Conservation (phyloP, 2,113 vertebrate species). For the Pica pica region DNA sequence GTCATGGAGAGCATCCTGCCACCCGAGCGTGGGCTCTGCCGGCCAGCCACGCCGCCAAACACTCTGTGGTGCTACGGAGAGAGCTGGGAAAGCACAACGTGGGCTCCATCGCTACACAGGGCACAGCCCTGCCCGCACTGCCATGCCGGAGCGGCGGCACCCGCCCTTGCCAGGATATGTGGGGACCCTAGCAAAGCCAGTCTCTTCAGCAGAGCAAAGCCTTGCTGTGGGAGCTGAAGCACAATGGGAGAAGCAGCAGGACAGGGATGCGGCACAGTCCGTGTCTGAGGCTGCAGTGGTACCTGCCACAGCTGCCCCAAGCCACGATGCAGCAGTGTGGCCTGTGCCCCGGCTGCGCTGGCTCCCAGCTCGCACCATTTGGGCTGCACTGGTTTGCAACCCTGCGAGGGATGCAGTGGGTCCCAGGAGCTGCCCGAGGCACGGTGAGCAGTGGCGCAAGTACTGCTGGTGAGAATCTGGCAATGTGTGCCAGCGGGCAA, state of each 20-base stretch:
- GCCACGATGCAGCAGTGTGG: background rate
- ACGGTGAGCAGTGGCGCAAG: rapidly evolving
- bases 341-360: rapidly evolving
- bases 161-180: background rate
- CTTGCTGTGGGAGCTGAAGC: background rate
- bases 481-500: rapidly evolving
- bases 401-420: rapidly evolving
- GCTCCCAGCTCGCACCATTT: background rate
- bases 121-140: rapidly evolving
- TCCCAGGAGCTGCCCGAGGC: rapidly evolving
- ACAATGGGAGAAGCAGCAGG: background rate
- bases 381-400: background rate
- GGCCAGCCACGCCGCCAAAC: constrained; percentile 58
- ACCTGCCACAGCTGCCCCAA: background rate
- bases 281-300: background rate
- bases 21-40: constrained; percentile 73
- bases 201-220: background rate
- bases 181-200: background rate
- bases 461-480: background rate
- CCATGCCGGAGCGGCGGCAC: rapidly evolving
- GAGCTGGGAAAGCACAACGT: background rate
- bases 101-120: background rate
- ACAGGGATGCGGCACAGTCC: rapidly evolving
- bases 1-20: constrained; percentile 95
- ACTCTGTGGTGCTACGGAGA: background rate